Evolutionary conservation across 2,797 vertebrate genomes (phyloP).

Genomic region (Muraenolepis orangiensis): DNA sequence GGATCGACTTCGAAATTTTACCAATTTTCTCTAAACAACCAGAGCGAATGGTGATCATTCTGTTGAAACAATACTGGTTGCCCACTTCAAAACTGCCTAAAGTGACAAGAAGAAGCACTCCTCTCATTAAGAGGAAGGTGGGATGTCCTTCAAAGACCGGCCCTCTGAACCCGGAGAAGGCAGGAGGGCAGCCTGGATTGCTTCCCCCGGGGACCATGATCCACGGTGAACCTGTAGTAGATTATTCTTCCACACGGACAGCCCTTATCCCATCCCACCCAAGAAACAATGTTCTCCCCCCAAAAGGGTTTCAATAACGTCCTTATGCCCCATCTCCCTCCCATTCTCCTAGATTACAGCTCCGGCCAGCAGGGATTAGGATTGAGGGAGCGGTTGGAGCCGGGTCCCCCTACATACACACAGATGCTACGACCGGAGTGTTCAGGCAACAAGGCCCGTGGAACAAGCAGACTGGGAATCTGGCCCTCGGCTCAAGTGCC

Average conservation of each 20-base stretch:
- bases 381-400: slow-evolving; percentile 25
- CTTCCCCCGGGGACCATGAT: neutral
- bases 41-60: neutral
- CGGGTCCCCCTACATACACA: slow-evolving; percentile 14
- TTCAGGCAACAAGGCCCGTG: neutral
- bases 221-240: too few relatives aligned
- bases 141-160: too few relatives aligned
- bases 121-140: too few relatives aligned
- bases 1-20: neutral
- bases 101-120: too few relatives aligned
- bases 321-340: slow-evolving; percentile 52
- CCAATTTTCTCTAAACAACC: neutral
- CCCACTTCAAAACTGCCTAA: too few relatives aligned
- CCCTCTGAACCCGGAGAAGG: too few relatives aligned
- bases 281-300: slow-evolving; percentile 37
- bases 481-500: too few relatives aligned
- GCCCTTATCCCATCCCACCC: neutral
- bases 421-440: neutral
- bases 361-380: slow-evolving; percentile 47
- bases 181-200: too few relatives aligned
- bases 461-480: slow-evolving; percentile 9
- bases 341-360: slow-evolving; percentile 55
- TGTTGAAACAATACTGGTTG: neutral
- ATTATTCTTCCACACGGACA: too few relatives aligned
- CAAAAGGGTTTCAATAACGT: slow-evolving; percentile 58